Percentiles rank a stretch among this genome's conserved stretches.
Evolutionary conservation across 2,113 vertebrate species (phyloP).

Genomic region (Hassar affinis): DNA sequence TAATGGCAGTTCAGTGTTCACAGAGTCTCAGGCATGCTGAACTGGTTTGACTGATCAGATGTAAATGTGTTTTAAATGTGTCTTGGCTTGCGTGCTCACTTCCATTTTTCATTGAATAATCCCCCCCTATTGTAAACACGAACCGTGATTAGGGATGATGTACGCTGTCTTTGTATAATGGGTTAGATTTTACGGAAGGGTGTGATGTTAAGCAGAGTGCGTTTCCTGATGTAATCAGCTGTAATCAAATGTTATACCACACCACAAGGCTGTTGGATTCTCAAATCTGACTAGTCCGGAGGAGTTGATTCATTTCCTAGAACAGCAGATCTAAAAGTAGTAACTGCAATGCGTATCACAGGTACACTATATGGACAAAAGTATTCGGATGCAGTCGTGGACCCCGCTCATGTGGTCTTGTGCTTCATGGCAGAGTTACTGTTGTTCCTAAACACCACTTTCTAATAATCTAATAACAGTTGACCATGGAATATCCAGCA

Average conservation of each 20-base stretch:
- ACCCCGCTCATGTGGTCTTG: too few relatives aligned
- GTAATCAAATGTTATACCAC: neutral
- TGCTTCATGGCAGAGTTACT: too few relatives aligned
- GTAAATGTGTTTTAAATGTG: neutral
- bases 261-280: neutral
- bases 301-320: too few relatives aligned
- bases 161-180: neutral
- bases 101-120: neutral
- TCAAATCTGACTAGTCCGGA: neutral
- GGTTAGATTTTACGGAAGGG: neutral
- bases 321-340: too few relatives aligned
- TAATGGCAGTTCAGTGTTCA: neutral
- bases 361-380: too few relatives aligned
- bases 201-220: neutral
- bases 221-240: neutral
- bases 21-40: neutral
- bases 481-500: too few relatives aligned
- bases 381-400: too few relatives aligned
- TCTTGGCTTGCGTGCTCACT: neutral
- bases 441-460: too few relatives aligned
- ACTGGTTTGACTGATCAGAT: neutral
- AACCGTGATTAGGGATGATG: neutral
- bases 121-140: neutral
- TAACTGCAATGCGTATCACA: too few relatives aligned
- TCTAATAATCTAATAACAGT: too few relatives aligned